Conservation (phyloP, 2,797 vertebrate genomes). For the Macropus fuliginosus region DNA sequence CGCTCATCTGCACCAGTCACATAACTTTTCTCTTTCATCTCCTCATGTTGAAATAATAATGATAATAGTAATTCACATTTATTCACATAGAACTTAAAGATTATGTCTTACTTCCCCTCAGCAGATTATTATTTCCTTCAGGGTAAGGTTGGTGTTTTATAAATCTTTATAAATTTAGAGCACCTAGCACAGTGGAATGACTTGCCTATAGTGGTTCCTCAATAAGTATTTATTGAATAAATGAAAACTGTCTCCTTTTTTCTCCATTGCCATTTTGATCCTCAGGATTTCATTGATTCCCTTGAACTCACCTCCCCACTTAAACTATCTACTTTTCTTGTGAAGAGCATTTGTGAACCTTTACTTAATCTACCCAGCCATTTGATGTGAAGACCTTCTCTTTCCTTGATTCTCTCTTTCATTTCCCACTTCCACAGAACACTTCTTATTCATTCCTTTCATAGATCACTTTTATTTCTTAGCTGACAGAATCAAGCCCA, state of each 20-base stretch:
- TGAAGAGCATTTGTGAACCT: background rate
- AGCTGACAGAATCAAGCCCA: constrained; percentile 47
- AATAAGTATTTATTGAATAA: constrained; percentile 40
- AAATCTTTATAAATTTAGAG: background rate
- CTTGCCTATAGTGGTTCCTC: constrained; percentile 15
- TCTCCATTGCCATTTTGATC: background rate
- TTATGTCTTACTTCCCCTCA: background rate
- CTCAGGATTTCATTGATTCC: constrained; percentile 20
- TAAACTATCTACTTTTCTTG: background rate
- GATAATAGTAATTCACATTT: background rate
- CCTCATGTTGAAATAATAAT: background rate
- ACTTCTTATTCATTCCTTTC: background rate
- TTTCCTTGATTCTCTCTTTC: constrained; percentile 15
- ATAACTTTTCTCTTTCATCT: background rate
- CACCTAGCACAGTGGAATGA: background rate
- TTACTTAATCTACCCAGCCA: background rate
- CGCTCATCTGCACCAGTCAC: background rate
- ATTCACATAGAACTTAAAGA: background rate
- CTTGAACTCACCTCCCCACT: background rate
- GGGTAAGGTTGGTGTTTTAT: background rate
- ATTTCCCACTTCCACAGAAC: constrained; percentile 39
- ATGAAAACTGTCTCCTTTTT: constrained; percentile 18
- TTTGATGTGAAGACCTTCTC: constrained; percentile 10
- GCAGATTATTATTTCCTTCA: background rate
- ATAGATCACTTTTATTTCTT: constrained; percentile 53